Evolutionary conservation across 2,888 invertebrate species (phyloP), one percentile per base, ranked within the genome.

Genomic region (Brenthis ino): DNA sequence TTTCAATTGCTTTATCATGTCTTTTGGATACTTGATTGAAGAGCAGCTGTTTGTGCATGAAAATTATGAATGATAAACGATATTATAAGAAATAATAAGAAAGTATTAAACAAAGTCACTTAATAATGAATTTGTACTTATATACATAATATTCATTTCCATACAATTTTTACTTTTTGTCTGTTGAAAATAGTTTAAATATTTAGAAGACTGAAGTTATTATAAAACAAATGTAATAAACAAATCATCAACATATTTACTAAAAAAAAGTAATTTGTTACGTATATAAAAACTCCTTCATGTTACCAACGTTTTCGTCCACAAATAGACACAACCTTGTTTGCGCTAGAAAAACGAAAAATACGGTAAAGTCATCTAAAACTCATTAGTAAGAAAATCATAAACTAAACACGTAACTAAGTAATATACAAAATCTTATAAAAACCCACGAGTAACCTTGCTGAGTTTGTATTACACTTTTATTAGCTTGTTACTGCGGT

Each of bases 311-410:
- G 11, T 58, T 68, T 33, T 48, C 61, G 53, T 54, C 63, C 20
- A 60, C 58, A 60, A 60, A 66, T 33, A 65, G 65, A 69, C 66
- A 64, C 56, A 43, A 56, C 51, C 64, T 70, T 70, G 67, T 64
- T 60, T 61, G 60, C 65, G 47, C 28, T 50, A 57, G 33, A 68
- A 66, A 69, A 43, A 60, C n/a, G 50, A 16, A 56, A 71, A 63
- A 71, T 57, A 68, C 61, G 65, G 56, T 54, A 65, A 68, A 67
- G 61, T 65, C 61, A 71, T 71, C 68, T 71, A 71, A 71, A 68
- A 65, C 68, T 71, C 65, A 68, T 71, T 68, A 71, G 63, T 64
- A 54, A 54, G 68, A 71, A 68, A 68, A 68, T 68, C 64, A 63
- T 68, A 70, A 66, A 55, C 48, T 54, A 63, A 63, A 66, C 58